Base-by-base conservation (phyloP, 2,797 vertebrate species). In the Onychomys leucogaster region DNA sequence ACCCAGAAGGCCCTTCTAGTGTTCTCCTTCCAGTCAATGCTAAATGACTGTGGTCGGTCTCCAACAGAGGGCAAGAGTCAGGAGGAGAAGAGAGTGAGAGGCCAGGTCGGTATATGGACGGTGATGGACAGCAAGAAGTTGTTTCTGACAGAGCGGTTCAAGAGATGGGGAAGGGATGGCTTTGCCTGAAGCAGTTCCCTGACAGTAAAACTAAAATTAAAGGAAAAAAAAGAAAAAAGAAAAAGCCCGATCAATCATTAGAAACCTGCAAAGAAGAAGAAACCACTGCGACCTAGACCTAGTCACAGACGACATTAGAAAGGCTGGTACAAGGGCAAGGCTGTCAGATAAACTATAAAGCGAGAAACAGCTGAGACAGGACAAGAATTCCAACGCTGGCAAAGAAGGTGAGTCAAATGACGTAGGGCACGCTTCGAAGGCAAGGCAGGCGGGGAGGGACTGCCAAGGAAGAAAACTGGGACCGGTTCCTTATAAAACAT, bases 301-400 rank as follows among this genome's bases (percentile, higher is more conserved):
- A 52, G 37, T 80, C 95, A 69, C n/a, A 88, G 65, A 82, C 61
- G 55, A 80, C 52, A 80, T 43, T 1, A 78, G 87, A 96, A 37
- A 93, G 3, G 86, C 75, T 77, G 73, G 69, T 67, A 29, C 41
- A 71, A 82, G 89, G 94, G 78, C 41, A 73, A 94, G 86, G 89
- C 94, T 52, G 91, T 92, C 94, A 92, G 95, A 96, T 73, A 92
- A 41, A 77, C 91, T 27, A 63, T 19, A 76, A 59, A 96, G 95
- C 90, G 32, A 94, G 95, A 95, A 81, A 75, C 17, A 91, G 90
- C 89, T 55, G 57, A 80, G 90, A 86, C 29, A 71, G 5, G 25
- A 83, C 63, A 75, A 89, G 59, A 67, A 83, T 78, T 71, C 59
- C 34, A 63, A 80, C 2, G 59, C 3, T 80, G 87, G 96, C 91